A percentile compares a stretch with the other conserved stretches of the same genome.
phyloP scores from a whole-genome alignment of 2,888 invertebrate genomes.

The Dasypogon diadema region DNA sequence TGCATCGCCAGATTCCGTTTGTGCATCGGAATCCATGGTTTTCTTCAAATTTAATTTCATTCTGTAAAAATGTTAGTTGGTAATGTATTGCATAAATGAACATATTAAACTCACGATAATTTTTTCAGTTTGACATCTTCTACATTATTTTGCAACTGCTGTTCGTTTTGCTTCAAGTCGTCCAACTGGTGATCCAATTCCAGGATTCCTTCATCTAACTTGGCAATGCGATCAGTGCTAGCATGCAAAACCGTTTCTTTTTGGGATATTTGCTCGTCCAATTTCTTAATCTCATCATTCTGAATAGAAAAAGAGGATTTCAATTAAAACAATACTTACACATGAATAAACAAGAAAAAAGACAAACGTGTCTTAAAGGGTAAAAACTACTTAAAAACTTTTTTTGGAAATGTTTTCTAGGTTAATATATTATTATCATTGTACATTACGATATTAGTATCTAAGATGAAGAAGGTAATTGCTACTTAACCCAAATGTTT shows the following conservation, averaged over 20 bases:
- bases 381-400: no score
- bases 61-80: slow-evolving; percentile 68
- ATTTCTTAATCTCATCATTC: slow-evolving; percentile 79
- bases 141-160: slow-evolving; percentile 70
- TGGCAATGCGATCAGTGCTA: slow-evolving; percentile 76
- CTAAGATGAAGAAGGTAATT: no score
- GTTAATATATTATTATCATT: no score
- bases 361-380: no score
- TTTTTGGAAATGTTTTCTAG: no score
- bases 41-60: slow-evolving; percentile 77
- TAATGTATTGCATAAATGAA: no score
- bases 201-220: slow-evolving; percentile 77
- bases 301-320: slow-evolving; percentile 64
- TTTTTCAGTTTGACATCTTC: slow-evolving; percentile 71
- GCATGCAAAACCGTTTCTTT: slow-evolving; percentile 72
- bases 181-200: slow-evolving; percentile 75
- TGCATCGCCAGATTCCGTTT: slow-evolving; percentile 59
- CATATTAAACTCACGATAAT: slow-evolving; percentile 69
- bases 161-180: slow-evolving; percentile 66
- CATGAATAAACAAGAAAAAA: no score
- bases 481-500: no score
- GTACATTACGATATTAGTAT: no score
- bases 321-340: no score
- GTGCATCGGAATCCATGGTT: slow-evolving; percentile 69
- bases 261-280: slow-evolving; percentile 76